Conservation (phyloP, 2,797 vertebrate genomes). For the Thaleichthys pacificus region DNA sequence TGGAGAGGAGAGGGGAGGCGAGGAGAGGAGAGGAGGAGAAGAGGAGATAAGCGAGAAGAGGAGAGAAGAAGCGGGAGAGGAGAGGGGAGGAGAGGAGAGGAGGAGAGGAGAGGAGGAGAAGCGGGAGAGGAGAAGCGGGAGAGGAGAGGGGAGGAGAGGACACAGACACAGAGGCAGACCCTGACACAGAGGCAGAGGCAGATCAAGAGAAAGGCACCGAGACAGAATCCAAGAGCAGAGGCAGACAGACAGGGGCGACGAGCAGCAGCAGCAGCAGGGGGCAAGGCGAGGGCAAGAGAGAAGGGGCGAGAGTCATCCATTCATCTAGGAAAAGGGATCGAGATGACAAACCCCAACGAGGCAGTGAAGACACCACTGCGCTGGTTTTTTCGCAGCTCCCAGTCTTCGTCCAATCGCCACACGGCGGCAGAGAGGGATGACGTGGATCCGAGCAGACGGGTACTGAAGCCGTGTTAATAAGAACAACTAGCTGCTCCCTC, state of each 20-base stretch:
- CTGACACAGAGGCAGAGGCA: too few relatives aligned
- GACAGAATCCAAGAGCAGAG: not conserved
- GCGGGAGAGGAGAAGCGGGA: too few relatives aligned
- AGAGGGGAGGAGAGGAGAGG: not conserved
- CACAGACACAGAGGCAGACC: too few relatives aligned
- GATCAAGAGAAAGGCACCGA: not conserved
- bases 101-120: slow-evolving; percentile 22
- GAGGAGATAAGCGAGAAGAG: too few relatives aligned
- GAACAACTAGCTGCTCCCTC: not conserved
- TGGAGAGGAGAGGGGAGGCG: slow-evolving; percentile 7
- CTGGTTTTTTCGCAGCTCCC: too few relatives aligned
- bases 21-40: too few relatives aligned
- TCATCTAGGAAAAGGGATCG: too few relatives aligned
- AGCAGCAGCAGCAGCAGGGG: too few relatives aligned
- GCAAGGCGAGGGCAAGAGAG: not conserved
- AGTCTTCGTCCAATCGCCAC: too few relatives aligned
- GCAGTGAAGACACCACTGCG: too few relatives aligned
- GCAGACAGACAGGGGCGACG: not conserved
- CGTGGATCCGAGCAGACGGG: not conserved
- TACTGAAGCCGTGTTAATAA: too few relatives aligned
- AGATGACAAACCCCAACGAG: too few relatives aligned
- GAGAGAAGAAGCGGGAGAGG: not conserved
- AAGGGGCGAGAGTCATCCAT: not conserved
- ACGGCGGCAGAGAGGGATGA: not conserved
- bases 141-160: not conserved